phyloP scores from a whole-genome alignment of 2,888 invertebrate genomes.

The Uloborus plumipes region DNA sequence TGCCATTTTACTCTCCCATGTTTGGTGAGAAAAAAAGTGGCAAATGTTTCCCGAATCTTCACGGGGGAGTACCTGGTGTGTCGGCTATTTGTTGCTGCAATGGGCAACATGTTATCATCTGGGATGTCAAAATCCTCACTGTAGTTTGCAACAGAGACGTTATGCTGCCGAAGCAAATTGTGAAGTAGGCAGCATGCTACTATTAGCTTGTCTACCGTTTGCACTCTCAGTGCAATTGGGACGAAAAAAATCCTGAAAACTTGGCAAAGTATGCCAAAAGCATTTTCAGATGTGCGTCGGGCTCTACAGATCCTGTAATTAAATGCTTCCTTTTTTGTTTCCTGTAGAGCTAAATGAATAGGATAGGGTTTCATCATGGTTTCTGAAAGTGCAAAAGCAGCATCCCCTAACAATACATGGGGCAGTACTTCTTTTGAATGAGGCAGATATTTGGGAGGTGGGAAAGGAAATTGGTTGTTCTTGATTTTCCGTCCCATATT shows the following conservation, averaged over 20 bases:
- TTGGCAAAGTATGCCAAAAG: conserved; percentile 19
- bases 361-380: conserved; percentile 23
- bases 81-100: background rate
- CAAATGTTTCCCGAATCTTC: background rate
- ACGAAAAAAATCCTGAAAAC: conserved; percentile 20
- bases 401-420: conserved; percentile 29
- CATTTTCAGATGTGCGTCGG: conserved; percentile 16
- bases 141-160: background rate
- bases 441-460: background rate
- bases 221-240: background rate
- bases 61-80: background rate
- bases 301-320: conserved; percentile 29
- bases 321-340: conserved; percentile 5
- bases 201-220: background rate
- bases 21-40: background rate
- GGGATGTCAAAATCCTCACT: background rate
- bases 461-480: background rate
- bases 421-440: background rate
- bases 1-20: background rate
- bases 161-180: background rate
- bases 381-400: conserved; percentile 27
- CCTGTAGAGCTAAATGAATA: background rate
- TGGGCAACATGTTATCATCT: background rate
- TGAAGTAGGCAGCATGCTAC: background rate
- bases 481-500: conserved; percentile 8